Evolutionary conservation across 2,888 invertebrate species (phyloP), one percentile per base, ranked within the genome.

Genomic region (Nycteola revayana): DNA sequence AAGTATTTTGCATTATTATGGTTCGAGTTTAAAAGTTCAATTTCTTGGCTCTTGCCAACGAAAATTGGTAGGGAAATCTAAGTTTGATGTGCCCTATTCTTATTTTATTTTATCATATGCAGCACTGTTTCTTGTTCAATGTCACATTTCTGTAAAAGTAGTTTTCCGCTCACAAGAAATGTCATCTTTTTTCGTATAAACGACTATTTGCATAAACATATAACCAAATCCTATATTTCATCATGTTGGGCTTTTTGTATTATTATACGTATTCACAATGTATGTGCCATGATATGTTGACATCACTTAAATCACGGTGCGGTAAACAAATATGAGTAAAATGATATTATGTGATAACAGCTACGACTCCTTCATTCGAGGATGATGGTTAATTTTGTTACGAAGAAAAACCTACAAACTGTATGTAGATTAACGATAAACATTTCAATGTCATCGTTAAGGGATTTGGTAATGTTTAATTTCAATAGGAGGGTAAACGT

Each of bases 1-100:
- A 59, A 60, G 47, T 54, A 59, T 55, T 59, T 53, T 49, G 52
- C 51, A n/a, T n/a, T n/a, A n/a, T n/a, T n/a, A n/a, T n/a, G n/a
- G n/a, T n/a, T n/a, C n/a, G n/a, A n/a, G n/a, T n/a, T n/a, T n/a
- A n/a, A n/a, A n/a, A n/a, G n/a, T n/a, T n/a, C 57, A 37, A 42
- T 49, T 57, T 51, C 49, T 56, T 60, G 56, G 49, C 54, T 49
- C 26, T 25, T 31, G 23, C 24, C 33, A 36, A 24, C 40, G 43
- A 41, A 42, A 46, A 44, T 50, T 30, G 40, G 30, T 34, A 24
- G 26, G 41, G 30, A 47, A 42, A 59, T 49, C 49, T 39, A 49
- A 56, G 28, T 40, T 10, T 28, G 29, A 28, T n/a, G 3, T 33
- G 9, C 28, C 27, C 7, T 30, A 10, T 32, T 43, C 38, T 33